Percentiles rank a stretch among this genome's conserved stretches.
Conservation (phyloP, 2,113 vertebrate genomes). For the Phylloscopus whistleri region DNA sequence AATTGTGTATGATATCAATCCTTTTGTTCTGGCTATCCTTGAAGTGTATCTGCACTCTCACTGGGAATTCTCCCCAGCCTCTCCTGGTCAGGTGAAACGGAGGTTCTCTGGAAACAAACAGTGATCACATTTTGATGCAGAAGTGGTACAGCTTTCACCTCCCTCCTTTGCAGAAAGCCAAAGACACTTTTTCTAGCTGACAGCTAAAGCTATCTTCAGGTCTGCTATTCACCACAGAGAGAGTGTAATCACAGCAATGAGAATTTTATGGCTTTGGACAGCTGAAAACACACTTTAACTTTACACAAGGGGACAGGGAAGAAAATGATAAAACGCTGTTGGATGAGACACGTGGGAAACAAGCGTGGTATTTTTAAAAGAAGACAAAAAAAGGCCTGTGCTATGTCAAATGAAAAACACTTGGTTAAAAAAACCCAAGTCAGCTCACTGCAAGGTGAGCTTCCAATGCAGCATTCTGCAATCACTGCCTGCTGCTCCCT, state of each 20-base stretch:
- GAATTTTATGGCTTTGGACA: neutral
- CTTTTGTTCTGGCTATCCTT: constrained; percentile 98
- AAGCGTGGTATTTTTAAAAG: neutral
- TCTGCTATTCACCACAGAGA: neutral
- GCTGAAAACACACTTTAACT: neutral
- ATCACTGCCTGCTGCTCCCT: neutral
- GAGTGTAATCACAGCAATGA: neutral
- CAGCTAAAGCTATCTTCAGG: neutral
- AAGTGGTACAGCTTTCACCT: neutral
- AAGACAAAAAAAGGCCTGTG: neutral
- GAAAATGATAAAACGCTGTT: neutral
- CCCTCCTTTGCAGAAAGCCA: neutral
- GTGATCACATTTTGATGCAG: neutral
- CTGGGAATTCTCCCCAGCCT: constrained; percentile 98
- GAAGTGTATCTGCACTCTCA: constrained; percentile 98
- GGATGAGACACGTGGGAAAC: neutral
- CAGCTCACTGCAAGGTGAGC: neutral
- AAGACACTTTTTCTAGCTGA: neutral
- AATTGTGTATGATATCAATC: constrained; percentile 97
- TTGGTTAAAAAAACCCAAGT: neutral
- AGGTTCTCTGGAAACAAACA: constrained; percentile 83
- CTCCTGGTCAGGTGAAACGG: constrained; percentile 96
- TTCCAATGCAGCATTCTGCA: neutral
- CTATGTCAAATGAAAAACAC: neutral
- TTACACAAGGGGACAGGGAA: neutral